Conservation (phyloP, 2,888 invertebrate species). For the Cosmia pyralina region DNA sequence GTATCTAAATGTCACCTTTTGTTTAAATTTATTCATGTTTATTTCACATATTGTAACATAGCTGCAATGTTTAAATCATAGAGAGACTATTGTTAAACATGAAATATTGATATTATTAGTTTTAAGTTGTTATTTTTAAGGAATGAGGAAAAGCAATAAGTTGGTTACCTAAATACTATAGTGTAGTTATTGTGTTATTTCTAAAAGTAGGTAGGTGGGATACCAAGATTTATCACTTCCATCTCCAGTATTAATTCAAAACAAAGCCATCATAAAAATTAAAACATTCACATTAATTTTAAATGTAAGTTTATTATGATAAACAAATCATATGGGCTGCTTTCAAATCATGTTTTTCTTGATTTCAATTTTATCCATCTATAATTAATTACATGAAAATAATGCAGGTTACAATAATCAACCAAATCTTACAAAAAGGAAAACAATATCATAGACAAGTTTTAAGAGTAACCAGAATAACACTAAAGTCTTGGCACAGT, state of each 20-base stretch:
- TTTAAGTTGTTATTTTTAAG: neutral
- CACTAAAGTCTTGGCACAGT: conserved; percentile 63
- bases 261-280: neutral
- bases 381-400: conserved; percentile 5
- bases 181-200: neutral
- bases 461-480: conserved; percentile 54
- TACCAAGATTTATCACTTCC: neutral
- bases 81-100: conserved; percentile 4
- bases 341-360: neutral
- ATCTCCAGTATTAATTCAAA: neutral
- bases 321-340: neutral
- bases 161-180: neutral
- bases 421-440: conserved; percentile 36
- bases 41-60: conserved; percentile 19
- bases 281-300: neutral
- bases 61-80: neutral
- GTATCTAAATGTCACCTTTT: conserved; percentile 9
- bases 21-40: neutral
- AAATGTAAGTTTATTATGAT: neutral
- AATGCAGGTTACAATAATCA: conserved; percentile 9
- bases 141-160: conserved; percentile 21
- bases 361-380: neutral
- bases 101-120: neutral
- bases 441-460: conserved; percentile 66
- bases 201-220: neutral